Conservation (phyloP, 2,797 vertebrate genomes). For the Paramormyrops hopkinsi region DNA sequence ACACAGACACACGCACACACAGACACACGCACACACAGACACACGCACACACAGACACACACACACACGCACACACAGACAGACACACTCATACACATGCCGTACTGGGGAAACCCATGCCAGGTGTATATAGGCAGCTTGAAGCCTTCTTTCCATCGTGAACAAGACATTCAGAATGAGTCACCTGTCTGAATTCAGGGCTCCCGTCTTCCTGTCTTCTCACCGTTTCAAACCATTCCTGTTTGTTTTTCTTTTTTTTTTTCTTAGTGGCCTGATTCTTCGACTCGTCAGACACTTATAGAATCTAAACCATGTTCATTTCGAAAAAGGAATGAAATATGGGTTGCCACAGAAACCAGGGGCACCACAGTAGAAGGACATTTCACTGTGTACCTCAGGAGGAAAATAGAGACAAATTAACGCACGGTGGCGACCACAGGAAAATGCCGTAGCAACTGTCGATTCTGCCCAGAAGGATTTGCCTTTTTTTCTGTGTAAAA, state of each 20-base stretch:
- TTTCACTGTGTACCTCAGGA: background rate
- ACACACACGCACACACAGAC: background rate
- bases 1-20: background rate
- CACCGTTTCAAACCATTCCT: background rate
- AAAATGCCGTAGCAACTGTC: conserved; percentile 8
- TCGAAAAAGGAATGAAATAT: background rate
- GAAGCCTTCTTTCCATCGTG: background rate
- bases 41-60: background rate
- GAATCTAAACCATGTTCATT: background rate
- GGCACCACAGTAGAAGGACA: background rate
- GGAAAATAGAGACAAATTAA: background rate
- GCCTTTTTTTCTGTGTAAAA: conserved; percentile 48
- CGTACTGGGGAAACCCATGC: background rate
- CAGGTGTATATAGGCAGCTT: background rate
- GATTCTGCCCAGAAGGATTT: conserved; percentile 12
- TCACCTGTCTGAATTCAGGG: background rate
- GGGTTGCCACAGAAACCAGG: background rate
- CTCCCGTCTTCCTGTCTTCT: background rate
- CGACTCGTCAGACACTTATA: background rate
- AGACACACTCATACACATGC: background rate
- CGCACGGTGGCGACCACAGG: background rate
- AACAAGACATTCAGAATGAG: background rate
- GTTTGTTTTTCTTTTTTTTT: background rate
- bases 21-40: background rate
- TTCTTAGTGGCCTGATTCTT: background rate